Conservation (phyloP, 1,140 invertebrate genomes). For the Ceratitis capitata region DNA sequence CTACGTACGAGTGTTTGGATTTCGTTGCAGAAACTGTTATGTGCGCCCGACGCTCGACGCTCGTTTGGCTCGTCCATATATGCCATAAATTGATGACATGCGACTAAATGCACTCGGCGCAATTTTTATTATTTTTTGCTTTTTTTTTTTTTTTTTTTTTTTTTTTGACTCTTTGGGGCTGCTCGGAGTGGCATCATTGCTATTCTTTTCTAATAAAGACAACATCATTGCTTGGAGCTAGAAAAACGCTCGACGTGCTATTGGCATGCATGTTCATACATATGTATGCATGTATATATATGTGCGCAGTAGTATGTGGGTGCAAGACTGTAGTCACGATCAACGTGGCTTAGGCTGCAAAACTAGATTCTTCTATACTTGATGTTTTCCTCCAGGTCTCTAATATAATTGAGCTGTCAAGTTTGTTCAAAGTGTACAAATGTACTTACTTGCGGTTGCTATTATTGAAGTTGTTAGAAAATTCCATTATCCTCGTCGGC, state of each 20-base stretch:
- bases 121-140: neutral
- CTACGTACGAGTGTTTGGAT: neutral
- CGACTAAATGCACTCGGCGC: neutral
- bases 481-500: too few relatives aligned
- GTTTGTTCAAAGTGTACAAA: neutral
- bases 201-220: neutral
- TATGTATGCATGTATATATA: too few relatives aligned
- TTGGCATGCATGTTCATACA: too few relatives aligned
- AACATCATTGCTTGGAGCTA: neutral
- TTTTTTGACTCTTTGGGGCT: neutral
- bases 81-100: conserved; percentile 33
- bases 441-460: too few relatives aligned
- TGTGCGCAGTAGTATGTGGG: too few relatives aligned
- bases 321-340: neutral
- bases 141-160: too few relatives aligned
- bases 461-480: too few relatives aligned
- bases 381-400: neutral
- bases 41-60: too few relatives aligned
- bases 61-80: neutral
- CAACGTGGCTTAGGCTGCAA: neutral
- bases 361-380: neutral
- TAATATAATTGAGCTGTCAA: conserved; percentile 18
- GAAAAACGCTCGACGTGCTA: neutral
- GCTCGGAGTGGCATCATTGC: neutral
- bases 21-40: neutral